phyloP scores from a whole-genome alignment of 2,113 vertebrate species.

The Phoxinus phoxinus region DNA sequence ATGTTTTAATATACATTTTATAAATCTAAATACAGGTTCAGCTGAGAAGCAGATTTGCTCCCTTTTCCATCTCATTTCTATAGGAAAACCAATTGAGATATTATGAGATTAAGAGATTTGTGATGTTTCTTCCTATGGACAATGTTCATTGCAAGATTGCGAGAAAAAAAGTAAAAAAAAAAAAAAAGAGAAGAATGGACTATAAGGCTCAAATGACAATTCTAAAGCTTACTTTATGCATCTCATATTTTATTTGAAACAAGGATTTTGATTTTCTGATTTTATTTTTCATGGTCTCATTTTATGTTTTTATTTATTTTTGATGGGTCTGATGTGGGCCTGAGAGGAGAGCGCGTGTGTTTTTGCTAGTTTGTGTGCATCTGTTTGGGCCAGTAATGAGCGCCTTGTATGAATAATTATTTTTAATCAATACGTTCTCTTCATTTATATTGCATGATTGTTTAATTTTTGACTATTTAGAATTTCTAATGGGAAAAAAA shows the following conservation, averaged over 20 bases:
- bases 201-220: neutral
- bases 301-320: constrained; percentile 10
- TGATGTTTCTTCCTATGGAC: neutral
- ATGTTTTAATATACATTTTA: neutral
- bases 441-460: constrained; percentile 18
- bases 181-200: neutral
- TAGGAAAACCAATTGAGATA: neutral
- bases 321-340: neutral
- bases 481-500: constrained; percentile 3
- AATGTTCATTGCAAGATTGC: neutral
- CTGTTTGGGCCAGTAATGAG: constrained; percentile 16
- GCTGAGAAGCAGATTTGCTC: neutral
- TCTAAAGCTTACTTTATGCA: neutral
- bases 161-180: neutral
- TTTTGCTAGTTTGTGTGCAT: constrained; percentile 13
- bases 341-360: neutral
- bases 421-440: constrained; percentile 25
- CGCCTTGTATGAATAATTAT: constrained; percentile 15
- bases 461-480: neutral
- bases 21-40: neutral
- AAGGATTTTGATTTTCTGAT: constrained; percentile 3
- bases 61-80: neutral
- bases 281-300: neutral
- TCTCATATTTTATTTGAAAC: constrained; percentile 7
- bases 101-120: neutral